A percentile compares a stretch with the other conserved stretches of the same genome.
Evolutionary conservation across 2,113 vertebrate genomes (phyloP).

Genomic region (Perca schrenkii): DNA sequence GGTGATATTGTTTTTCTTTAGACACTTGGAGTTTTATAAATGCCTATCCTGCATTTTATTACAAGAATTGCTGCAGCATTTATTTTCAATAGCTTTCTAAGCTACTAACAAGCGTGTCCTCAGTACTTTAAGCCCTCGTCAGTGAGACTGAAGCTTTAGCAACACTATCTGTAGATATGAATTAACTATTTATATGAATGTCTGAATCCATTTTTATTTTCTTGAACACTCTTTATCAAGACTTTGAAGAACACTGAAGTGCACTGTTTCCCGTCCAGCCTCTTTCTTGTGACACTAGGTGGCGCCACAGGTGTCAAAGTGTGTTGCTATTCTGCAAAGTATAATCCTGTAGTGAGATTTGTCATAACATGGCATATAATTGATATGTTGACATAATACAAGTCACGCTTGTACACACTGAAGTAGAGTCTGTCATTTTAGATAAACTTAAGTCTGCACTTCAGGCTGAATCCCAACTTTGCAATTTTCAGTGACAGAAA

Average conservation of each 20-base stretch:
- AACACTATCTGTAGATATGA: background rate
- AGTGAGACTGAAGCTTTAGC: background rate
- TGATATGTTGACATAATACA: constrained; percentile 11
- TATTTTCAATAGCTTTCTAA: background rate
- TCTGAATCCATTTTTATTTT: background rate
- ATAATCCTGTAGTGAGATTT: constrained; percentile 5
- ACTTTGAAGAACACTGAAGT: background rate
- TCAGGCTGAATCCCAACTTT: too few relatives aligned
- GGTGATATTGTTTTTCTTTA: background rate
- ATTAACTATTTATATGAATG: background rate
- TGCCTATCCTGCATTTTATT: background rate
- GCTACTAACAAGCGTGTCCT: background rate
- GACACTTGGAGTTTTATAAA: background rate
- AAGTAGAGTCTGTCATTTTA: background rate
- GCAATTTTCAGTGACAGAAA: background rate
- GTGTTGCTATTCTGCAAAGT: background rate
- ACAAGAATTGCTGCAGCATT: background rate
- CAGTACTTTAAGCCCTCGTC: background rate
- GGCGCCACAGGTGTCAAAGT: constrained; percentile 45
- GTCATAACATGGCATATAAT: constrained; percentile 9
- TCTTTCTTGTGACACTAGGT: constrained; percentile 53
- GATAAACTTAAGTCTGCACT: background rate
- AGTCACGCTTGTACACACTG: background rate
- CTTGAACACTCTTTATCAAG: background rate
- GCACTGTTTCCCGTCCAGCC: background rate